Conservation (phyloP, 2,797 vertebrate species). For the Poeciliopsis presidionis region DNA sequence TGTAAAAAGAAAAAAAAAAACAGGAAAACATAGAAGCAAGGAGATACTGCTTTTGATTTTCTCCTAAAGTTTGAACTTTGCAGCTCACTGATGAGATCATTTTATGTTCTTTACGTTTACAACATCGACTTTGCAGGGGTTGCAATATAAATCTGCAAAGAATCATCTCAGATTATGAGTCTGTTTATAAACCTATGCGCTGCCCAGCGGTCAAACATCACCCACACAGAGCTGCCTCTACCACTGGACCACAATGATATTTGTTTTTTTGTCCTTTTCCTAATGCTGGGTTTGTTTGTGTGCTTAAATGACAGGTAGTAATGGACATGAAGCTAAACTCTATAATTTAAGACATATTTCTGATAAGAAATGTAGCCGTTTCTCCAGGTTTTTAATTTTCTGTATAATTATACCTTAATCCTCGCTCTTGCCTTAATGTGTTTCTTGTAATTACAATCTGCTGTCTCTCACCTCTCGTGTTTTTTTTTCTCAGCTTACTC, state of each 20-base stretch:
- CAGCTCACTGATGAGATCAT: background rate
- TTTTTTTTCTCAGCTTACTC: background rate
- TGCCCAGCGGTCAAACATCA: background rate
- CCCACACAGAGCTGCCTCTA: background rate
- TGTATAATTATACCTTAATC: background rate
- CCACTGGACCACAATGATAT: background rate
- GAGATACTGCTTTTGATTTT: background rate
- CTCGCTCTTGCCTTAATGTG: background rate
- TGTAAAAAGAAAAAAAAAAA: background rate
- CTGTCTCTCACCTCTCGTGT: background rate
- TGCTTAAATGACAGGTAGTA: too few relatives aligned
- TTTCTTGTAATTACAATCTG: background rate
- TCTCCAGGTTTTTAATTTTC: background rate
- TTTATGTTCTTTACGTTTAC: background rate
- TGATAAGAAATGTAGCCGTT: background rate
- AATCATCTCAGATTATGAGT: background rate
- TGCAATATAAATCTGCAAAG: background rate
- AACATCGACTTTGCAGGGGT: background rate
- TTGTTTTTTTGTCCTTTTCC: background rate
- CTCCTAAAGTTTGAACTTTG: background rate
- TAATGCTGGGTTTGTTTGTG: background rate
- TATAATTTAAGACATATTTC: background rate
- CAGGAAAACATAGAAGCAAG: slow-evolving; percentile 22
- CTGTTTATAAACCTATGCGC: background rate
- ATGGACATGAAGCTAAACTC: background rate